Evolutionary conservation across 2,888 invertebrate species (phyloP), one percentile per base, ranked within the genome.

Genomic region (Drosophila borborema): DNA sequence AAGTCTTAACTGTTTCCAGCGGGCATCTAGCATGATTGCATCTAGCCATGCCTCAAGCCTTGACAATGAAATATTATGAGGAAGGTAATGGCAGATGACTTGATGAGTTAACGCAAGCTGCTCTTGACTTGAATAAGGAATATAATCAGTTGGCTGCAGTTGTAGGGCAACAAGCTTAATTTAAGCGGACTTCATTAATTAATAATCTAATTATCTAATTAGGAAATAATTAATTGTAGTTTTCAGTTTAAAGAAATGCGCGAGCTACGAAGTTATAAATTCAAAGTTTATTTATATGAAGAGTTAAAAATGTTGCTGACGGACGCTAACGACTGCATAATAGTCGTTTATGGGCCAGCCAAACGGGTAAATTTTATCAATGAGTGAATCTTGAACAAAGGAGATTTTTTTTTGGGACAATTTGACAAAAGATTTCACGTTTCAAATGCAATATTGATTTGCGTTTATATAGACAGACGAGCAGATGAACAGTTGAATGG

Each of bases 1-100:
- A 78, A 55, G 43, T 60, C 58, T 64, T 58, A 75, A 69, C 68
- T 75, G 62, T 49, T 28, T 45, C 12, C 23, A 58, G 16, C 53
- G 46, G 40, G 51, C 65, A 53, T 34, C 49, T 53, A 49, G 40
- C 45, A 63, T 43, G 54, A 59, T 45, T 67, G 61, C 51, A 62
- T 54, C 41, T 41, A 31, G 34, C 34, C 28, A 48, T 54, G 61
- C 53, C 56, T 36, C 31, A 43, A 20, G 43, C 40, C 45, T 54
- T 58, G 53, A 48, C 71, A 62, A 46, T 71, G 53, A 70, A 49
- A 41, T 55, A 34, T 23, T 31, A 31, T 55, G 40, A 48, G 68
- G 34, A 55, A 49, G 69, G 23, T 38, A 9, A 43, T 36, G 36
- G 8, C 43, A 55, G 31, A 34, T 49, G 16, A 34, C 28, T 23